Evolutionary conservation across 1,140 invertebrate species (phyloP).

Genomic region (Diachasma alloeum): DNA sequence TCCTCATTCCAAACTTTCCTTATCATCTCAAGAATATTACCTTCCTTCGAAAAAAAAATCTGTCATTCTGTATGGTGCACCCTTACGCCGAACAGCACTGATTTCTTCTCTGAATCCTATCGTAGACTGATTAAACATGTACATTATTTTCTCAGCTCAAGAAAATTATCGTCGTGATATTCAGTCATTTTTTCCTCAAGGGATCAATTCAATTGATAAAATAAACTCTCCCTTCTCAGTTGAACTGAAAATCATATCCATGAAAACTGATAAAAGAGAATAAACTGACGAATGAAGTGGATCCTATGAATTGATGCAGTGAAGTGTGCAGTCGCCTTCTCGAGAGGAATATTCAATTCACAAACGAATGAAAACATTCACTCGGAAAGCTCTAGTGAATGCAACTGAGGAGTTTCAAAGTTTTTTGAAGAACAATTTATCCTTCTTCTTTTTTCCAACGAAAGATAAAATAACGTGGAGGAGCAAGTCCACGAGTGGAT

Average conservation of each 20-base stretch:
- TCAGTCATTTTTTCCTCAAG: not conserved
- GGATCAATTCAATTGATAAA: not conserved
- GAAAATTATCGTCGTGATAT: not conserved
- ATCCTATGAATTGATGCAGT: not conserved
- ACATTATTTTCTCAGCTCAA: too few species aligned
- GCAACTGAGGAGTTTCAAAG: not conserved
- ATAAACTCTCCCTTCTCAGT: not conserved
- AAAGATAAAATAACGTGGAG: not conserved
- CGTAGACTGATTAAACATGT: too few species aligned
- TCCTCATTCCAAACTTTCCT: too few species aligned
- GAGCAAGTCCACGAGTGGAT: constrained; percentile 1
- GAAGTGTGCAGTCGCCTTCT: not conserved
- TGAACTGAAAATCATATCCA: not conserved
- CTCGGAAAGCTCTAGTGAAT: not conserved
- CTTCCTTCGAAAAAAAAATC: too few species aligned
- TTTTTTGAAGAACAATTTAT: constrained; percentile 11
- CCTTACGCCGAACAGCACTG: too few species aligned
- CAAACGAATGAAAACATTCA: not conserved
- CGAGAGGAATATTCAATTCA: not conserved
- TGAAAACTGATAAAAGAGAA: not conserved
- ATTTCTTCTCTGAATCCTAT: too few species aligned
- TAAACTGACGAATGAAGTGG: not conserved
- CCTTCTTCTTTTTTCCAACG: not conserved
- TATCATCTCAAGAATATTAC: too few species aligned
- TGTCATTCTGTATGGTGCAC: too few species aligned